Conservation (phyloP, 2,797 vertebrate species). For the Eremophila alpestris region DNA sequence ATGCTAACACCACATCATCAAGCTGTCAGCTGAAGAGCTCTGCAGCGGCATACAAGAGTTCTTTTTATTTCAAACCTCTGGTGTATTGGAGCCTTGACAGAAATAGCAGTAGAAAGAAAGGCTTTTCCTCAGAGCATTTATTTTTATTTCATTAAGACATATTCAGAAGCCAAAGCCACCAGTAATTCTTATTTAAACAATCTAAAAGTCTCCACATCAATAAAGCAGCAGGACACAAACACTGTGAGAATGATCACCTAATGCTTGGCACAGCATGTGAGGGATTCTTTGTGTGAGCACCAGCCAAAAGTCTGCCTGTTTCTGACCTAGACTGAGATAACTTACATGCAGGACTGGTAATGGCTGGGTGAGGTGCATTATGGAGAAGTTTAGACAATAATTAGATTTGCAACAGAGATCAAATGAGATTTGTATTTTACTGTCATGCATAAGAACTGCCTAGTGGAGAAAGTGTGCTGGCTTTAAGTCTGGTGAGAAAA, state of each 20-base stretch:
- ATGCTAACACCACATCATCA: not conserved
- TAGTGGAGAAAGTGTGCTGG: not conserved
- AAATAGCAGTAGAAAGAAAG: not conserved
- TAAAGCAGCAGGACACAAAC: not conserved
- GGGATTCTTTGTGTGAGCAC: not conserved
- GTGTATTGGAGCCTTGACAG: not conserved
- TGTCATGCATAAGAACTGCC: not conserved
- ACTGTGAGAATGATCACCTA: not conserved
- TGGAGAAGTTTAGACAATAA: not conserved
- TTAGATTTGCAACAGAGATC: not conserved
- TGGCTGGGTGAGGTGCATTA: not conserved
- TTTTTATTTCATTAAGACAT: not conserved
- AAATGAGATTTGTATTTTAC: not conserved
- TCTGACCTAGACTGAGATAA: not conserved
- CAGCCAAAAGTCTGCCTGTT: not conserved
- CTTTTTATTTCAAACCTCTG: not conserved
- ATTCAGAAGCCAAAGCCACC: not conserved
- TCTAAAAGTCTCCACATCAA: not conserved
- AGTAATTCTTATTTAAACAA: not conserved
- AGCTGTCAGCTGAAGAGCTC: not conserved
- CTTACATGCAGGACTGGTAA: not conserved
- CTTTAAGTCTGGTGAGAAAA: not conserved
- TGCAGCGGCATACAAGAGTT: not conserved
- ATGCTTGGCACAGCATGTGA: accelerated
- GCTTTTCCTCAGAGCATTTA: not conserved